These are phyloP conservation scores for Xestia c-nigrum DNA, from an alignment of 2,888 invertebrate genomes.

Conservation along the genomic window DNA sequence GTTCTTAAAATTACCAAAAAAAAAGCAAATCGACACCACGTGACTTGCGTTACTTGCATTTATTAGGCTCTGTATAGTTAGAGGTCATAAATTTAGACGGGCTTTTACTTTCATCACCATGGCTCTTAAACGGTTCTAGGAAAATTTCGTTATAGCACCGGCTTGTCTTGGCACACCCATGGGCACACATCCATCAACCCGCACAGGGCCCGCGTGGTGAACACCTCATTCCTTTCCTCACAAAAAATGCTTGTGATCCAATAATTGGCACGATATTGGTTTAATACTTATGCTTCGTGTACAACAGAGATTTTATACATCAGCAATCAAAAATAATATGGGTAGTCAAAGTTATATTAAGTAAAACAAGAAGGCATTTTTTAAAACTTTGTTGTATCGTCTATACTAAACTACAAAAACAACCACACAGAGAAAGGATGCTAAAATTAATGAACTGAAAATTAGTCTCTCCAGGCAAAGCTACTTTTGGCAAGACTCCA, in stretches of 20 bases:
- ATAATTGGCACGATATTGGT: background rate
- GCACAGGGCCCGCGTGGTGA: background rate
- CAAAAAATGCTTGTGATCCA: background rate
- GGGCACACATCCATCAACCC: background rate
- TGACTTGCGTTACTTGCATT: no score
- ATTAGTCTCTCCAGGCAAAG: constrained; percentile 37
- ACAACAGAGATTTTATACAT: background rate
- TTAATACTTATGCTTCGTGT: background rate
- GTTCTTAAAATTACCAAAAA: background rate
- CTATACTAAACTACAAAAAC: constrained; percentile 1
- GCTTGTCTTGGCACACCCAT: background rate
- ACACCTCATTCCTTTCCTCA: background rate
- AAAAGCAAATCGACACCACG: no score
- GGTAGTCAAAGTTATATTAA: background rate
- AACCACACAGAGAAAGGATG: constrained; percentile 1
- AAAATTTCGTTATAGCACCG: background rate
- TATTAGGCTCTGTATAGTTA: no score
- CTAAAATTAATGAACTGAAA: constrained; percentile 48
- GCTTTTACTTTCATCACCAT: background rate
- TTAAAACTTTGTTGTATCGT: background rate
- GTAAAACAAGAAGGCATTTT: background rate
- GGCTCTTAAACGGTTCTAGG: background rate
- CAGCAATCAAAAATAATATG: background rate
- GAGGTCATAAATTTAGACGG: background rate
- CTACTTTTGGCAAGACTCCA: constrained; percentile 49